A percentile compares a stretch with the other conserved stretches of the same genome.
Conservation (phyloP, 2,113 vertebrate species). For the cat (Felis catus) region DNA sequence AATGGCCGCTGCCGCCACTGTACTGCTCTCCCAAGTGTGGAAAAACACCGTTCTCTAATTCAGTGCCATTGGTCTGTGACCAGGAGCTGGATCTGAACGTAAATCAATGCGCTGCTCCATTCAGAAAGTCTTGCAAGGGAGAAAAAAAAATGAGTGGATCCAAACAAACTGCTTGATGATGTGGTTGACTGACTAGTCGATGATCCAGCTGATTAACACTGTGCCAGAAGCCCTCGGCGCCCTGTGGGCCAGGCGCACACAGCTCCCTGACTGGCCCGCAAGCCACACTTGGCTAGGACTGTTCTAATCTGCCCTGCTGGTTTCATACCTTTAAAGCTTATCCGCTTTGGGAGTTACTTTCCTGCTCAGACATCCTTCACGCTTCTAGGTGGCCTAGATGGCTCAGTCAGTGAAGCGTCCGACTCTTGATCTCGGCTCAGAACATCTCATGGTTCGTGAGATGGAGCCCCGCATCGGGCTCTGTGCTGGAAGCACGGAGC, state of each 20-base stretch:
- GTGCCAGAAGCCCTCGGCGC: neutral
- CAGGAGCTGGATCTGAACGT: neutral
- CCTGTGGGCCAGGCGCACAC: too few relatives aligned
- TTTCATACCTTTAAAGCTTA: neutral
- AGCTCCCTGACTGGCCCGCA: neutral
- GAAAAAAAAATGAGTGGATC: neutral
- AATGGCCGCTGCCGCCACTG: neutral
- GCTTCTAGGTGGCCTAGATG: neutral
- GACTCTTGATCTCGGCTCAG: too few relatives aligned
- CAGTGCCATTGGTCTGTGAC: neutral
- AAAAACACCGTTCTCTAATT: neutral
- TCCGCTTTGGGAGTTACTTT: neutral
- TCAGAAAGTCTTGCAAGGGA: neutral
- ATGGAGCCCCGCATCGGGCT: too few relatives aligned
- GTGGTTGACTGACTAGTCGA: accelerated
- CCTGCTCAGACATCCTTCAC: neutral
- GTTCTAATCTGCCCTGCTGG: neutral
- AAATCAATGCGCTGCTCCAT: neutral
- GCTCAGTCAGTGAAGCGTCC: too few relatives aligned
- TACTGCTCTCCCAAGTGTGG: neutral
- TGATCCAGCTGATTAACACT: neutral
- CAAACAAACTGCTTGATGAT: neutral
- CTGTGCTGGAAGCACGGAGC: too few relatives aligned
- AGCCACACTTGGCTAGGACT: neutral
- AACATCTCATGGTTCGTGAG: too few relatives aligned